Conservation (phyloP, 2,113 vertebrate genomes). For the Podiceps cristatus region DNA sequence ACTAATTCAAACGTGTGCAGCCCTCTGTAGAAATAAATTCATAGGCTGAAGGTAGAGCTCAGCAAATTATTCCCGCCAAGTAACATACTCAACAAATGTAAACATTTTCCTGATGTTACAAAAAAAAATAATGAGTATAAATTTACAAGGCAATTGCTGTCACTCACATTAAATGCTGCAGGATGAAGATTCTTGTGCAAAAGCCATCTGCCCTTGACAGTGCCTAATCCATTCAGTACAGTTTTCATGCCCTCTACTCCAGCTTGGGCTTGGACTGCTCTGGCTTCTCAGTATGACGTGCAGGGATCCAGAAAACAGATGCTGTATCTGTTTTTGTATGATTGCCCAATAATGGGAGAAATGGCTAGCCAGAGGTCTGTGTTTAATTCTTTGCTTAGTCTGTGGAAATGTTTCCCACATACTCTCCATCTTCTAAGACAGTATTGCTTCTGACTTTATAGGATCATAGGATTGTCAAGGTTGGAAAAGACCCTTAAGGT, state of each 20-base stretch:
- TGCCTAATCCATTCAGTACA: not conserved
- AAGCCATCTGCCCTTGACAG: fast-evolving
- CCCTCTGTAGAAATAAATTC: not conserved
- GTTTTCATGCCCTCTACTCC: not conserved
- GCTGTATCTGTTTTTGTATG: not conserved
- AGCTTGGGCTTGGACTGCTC: not conserved
- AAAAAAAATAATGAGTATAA: not conserved
- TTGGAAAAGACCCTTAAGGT: no score
- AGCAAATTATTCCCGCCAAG: not conserved
- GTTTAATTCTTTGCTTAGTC: not conserved
- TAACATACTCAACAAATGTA: not conserved
- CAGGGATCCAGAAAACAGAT: not conserved
- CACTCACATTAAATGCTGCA: not conserved
- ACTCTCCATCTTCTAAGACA: not conserved
- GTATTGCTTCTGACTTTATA: not conserved
- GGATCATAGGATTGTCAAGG: no score
- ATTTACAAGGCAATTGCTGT: not conserved
- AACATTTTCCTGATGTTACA: not conserved
- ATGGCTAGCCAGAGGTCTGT: not conserved
- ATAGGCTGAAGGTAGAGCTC: not conserved
- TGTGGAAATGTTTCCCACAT: not conserved
- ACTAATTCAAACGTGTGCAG: not conserved
- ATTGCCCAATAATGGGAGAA: not conserved
- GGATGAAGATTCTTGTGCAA: not conserved
- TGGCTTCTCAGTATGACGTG: not conserved